Base-by-base conservation (phyloP, 2,888 invertebrate genomes). In the Morpho deidamia region DNA sequence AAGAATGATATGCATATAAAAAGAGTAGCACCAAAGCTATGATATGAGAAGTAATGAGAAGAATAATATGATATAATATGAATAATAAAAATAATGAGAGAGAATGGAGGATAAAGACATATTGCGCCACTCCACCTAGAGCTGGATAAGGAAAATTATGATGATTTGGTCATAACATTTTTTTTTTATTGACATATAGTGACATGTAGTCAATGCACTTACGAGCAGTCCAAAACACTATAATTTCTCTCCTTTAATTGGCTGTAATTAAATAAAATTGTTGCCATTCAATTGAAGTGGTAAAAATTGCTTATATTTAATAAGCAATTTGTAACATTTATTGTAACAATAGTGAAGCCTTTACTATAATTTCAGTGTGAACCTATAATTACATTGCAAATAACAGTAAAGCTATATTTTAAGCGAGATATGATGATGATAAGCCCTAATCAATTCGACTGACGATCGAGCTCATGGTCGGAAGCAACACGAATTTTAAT, bases 401-500 rank as follows among this genome's bases (percentile, higher is more conserved):
- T 53, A 51, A 54, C 32, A 34, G 34, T 41, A 39, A 51, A 56
- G 48, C 47, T 23, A 35, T 33, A 43, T 48, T 53, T 33, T 46
- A 50, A 53, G 43, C 52, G 46, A 47, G 53, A 53, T 59, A 37
- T 47, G 44, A 48, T 47, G 44, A 48, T 45, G 48, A 47, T 55
- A 55, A 41, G 32, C 43, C 42, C 44, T 47, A 58, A 47, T 56
- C 47, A 51, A 47, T 37, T 48, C 42, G 42, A 44, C 51, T 51
- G 34, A 53, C 40, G 41, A 59, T 53, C 47, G 54, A 42, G 44
- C 48, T 59, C 59, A 59, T 42, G 59, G 59, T 43, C 59, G 47
- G 50, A 47, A 42, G 8, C 41, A 56, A 56, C 59, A 59, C 56
- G 56, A 59, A 34, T 51, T 47, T 37, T 32, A 43, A 54, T 54